Evolutionary conservation across 1,140 invertebrate genomes (phyloP), one percentile per base, ranked within the genome.

Genomic region (Gonioctena quinquepunctata): DNA sequence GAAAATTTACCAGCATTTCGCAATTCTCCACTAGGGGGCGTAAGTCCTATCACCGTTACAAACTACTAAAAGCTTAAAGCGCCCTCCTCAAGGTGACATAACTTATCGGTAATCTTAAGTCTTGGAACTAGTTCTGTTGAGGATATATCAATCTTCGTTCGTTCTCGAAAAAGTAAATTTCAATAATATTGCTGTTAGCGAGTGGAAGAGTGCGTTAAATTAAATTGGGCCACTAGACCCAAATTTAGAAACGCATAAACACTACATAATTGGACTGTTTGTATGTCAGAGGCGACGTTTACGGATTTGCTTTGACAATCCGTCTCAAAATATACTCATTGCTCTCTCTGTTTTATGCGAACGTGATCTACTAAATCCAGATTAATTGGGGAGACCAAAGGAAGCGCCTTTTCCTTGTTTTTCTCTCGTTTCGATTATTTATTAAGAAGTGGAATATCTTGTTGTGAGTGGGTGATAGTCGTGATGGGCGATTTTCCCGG

Each of bases 241-340:
- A 57, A 66, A 77, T 79, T 77, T 79, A 79, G 77, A 75, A 68
- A 65, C 64, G 64, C 76, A 77, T 80, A 80, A 80, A 80, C 73
- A 78, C 60, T 70, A 75, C 72, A 73, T 80, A 80, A 80, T 80
- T 80, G 78, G 78, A 69, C 77, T 69, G 76, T 80, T 80, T 77
- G 73, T 63, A 74, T 80, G 78, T 80, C 71, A 78, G 77, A 76
- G 77, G 49, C 68, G 78, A 80, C 78, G 74, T 76, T 80, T 76
- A 80, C 75, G 71, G 73, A 64, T 59, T 75, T 77, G 76, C 76
- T 78, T 80, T 80, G 78, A 78, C 78, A 80, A 77, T 78, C 75
- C 16, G 72, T 56, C 74, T 78, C 73, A 80, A 80, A 80, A 80
- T 80, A 80, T 66, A 72, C 68, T 70, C 65, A 64, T 72, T 56